These are phyloP conservation scores for Panorpa germanica DNA, from an alignment of 2,888 invertebrate genomes.

Conservation along the genomic window DNA sequence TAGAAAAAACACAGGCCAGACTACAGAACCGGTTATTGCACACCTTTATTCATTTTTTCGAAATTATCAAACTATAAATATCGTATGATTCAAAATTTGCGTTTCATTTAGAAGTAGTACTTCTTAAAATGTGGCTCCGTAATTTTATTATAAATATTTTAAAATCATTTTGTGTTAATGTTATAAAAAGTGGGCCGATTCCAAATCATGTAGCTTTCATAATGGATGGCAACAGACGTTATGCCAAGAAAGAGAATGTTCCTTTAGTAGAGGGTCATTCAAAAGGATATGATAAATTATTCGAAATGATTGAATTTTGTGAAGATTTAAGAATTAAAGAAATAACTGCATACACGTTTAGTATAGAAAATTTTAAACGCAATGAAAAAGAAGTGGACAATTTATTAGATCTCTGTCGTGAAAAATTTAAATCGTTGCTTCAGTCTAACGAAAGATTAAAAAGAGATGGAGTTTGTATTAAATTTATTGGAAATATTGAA, in stretches of 20 bases:
- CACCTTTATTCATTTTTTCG: too few species aligned
- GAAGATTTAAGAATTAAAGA: constrained; percentile 76
- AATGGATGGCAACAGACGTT: constrained; percentile 96
- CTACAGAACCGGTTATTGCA: too few species aligned
- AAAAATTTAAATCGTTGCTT: constrained; percentile 66
- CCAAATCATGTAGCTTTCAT: constrained; percentile 92
- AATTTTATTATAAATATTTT: too few species aligned
- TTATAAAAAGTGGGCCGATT: constrained; percentile 64
- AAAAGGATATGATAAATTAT: constrained; percentile 63
- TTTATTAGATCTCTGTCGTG: constrained; percentile 69
- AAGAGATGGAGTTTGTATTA: constrained; percentile 67
- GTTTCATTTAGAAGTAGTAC: too few species aligned
- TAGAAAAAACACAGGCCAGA: too few species aligned
- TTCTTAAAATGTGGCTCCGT: too few species aligned
- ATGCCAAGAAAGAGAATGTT: constrained; percentile 62
- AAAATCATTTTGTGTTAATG: constrained; percentile 44
- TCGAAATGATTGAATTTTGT: constrained; percentile 69
- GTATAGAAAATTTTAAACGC: constrained; percentile 96
- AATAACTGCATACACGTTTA: constrained; percentile 97
- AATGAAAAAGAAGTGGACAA: constrained; percentile 74
- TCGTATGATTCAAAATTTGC: too few species aligned
- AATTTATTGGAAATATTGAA: constrained; percentile 70
- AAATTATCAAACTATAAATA: too few species aligned
- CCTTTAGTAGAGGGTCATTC: constrained; percentile 65
- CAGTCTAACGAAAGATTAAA: constrained; percentile 66